Conservation (phyloP, 2,113 vertebrate genomes). For the Aspiorhynchus laticeps region DNA sequence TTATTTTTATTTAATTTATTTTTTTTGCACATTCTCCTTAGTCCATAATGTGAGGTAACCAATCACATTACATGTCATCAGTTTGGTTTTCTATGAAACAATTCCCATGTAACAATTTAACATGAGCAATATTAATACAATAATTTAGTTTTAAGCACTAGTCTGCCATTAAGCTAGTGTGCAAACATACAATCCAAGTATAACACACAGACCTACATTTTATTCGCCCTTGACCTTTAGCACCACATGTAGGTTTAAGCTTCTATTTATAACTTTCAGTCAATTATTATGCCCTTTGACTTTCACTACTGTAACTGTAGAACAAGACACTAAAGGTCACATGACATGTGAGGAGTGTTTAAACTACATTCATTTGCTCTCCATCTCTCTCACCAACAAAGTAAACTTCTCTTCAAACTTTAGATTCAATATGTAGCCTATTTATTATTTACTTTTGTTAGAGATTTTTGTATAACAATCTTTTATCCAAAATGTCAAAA, state of each 20-base stretch:
- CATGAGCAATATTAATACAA: not conserved
- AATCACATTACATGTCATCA: not conserved
- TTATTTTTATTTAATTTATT: not conserved
- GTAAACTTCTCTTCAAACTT: not conserved
- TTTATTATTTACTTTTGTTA: not conserved
- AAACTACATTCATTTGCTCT: slow-evolving; percentile 55
- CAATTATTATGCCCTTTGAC: slow-evolving; percentile 77
- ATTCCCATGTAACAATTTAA: not conserved
- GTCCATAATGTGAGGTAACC: not conserved
- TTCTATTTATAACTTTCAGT: slow-evolving; percentile 81
- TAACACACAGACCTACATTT: slow-evolving; percentile 68
- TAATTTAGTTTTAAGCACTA: slow-evolving; percentile 27
- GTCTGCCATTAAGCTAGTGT: not conserved
- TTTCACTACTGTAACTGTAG: slow-evolving; percentile 83
- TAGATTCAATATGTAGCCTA: not conserved
- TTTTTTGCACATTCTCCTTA: not conserved
- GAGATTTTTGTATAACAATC: not conserved
- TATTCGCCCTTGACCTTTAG: slow-evolving; percentile 74
- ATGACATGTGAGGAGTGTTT: slow-evolving; percentile 70
- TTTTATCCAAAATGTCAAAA: not conserved
- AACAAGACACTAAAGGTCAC: slow-evolving; percentile 81
- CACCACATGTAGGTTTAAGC: slow-evolving; percentile 68
- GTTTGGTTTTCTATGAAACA: not conserved
- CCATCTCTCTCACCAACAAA: slow-evolving; percentile 51
- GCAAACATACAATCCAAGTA: slow-evolving; percentile 48